These are phyloP conservation scores for Latrodectus elegans DNA, from an alignment of 2,888 invertebrate species.

Conservation along the genomic window DNA sequence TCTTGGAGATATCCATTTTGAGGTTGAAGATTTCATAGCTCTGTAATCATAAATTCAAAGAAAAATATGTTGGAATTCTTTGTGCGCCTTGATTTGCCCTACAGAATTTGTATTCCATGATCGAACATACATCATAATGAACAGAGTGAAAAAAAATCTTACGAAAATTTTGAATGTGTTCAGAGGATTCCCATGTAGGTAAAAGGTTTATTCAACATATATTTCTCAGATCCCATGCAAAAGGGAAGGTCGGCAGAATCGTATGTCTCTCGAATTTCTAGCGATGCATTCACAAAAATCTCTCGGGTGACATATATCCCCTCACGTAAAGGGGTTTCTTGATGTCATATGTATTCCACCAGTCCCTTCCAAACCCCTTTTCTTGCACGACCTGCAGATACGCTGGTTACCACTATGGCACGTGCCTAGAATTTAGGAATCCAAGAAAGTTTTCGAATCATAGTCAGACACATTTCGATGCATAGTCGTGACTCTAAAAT, in stretches of 20 bases:
- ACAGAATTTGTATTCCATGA: no score
- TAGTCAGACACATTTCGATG: no score
- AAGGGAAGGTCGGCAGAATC: neutral
- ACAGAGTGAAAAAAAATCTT: no score
- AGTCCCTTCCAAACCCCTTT: neutral
- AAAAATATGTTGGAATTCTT: no score
- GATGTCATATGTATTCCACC: neutral
- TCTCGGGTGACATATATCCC: constrained; percentile 3
- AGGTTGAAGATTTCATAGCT: no score
- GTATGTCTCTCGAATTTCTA: constrained; percentile 3
- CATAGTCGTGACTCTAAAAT: no score
- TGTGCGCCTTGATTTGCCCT: no score
- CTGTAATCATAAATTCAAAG: no score
- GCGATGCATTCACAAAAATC: neutral
- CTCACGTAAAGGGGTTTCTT: neutral
- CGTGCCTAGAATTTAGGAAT: neutral
- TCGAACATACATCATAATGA: no score
- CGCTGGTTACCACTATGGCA: neutral
- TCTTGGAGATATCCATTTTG: no score
- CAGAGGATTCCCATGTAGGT: neutral
- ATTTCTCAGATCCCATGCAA: neutral
- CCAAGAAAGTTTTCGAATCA: neutral
- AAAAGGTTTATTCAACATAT: constrained; percentile 5
- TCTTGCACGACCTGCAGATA: neutral
- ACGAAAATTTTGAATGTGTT: no score